Evolutionary conservation across 2,888 invertebrate genomes (phyloP).

Genomic region (Dryadula phaetusa): DNA sequence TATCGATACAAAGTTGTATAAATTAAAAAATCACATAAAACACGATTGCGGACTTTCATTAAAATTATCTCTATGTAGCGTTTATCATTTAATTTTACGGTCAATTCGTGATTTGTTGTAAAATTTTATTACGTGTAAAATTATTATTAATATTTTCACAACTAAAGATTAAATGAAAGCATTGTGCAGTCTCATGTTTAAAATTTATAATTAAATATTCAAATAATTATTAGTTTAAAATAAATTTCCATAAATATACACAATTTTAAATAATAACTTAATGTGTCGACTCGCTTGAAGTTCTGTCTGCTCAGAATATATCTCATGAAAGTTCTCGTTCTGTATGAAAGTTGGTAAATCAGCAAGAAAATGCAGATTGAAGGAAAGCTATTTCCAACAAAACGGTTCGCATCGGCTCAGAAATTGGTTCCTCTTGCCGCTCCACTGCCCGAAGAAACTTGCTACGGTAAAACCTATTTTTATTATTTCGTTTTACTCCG

Average conservation of each 20-base stretch:
- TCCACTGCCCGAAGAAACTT: constrained; percentile 77
- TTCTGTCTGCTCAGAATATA: constrained; percentile 58
- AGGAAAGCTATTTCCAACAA: constrained; percentile 84
- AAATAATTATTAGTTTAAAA: constrained; percentile 29
- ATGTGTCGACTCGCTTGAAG: constrained; percentile 64
- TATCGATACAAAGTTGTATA: background rate
- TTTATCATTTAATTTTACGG: background rate
- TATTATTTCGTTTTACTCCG: constrained; percentile 74
- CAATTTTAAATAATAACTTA: constrained; percentile 67
- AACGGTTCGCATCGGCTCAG: constrained; percentile 81
- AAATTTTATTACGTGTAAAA: background rate
- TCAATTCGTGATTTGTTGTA: background rate
- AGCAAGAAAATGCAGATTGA: constrained; percentile 85
- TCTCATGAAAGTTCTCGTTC: constrained; percentile 67
- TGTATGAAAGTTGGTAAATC: constrained; percentile 82
- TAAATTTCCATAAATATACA: constrained; percentile 39
- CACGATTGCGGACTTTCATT: background rate
- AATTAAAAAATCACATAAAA: background rate
- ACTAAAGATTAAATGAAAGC: background rate
- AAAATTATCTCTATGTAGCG: background rate
- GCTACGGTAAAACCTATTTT: constrained; percentile 78
- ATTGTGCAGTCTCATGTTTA: background rate
- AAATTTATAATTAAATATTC: background rate
- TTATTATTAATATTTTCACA: background rate
- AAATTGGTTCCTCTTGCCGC: constrained; percentile 81